phyloP scores from a whole-genome alignment of 2,888 invertebrate genomes.

The Nephrotoma appendiculata region DNA sequence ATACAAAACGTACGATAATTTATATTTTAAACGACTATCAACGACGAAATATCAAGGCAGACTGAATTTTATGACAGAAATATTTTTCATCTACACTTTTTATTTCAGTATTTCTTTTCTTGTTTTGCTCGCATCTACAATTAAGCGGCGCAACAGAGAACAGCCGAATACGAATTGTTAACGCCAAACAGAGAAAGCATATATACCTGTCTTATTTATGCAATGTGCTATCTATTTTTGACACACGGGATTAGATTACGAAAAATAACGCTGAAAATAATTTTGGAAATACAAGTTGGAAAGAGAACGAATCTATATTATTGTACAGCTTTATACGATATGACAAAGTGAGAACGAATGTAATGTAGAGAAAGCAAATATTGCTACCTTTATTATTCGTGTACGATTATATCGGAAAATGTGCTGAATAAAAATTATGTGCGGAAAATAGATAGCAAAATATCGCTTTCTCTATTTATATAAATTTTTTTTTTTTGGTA shows the following conservation, averaged over 20 bases:
- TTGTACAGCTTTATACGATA: background rate
- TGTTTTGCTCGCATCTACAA: background rate
- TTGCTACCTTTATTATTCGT: background rate
- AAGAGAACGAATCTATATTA: background rate
- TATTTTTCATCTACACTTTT: background rate
- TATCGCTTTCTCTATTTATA: background rate
- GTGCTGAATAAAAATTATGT: background rate
- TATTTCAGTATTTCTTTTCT: background rate
- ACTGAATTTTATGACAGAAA: background rate
- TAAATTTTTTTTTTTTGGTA: background rate
- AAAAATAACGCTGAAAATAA: background rate
- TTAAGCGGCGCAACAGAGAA: background rate
- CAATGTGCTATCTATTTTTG: background rate
- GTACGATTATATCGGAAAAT: background rate
- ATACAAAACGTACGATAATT: background rate
- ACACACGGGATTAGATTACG: background rate
- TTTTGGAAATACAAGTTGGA: background rate
- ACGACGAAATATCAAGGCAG: background rate
- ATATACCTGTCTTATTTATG: background rate
- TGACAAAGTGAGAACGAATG: background rate
- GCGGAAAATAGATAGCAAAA: background rate
- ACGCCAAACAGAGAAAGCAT: background rate
- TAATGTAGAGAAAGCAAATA: background rate
- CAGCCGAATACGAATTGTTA: background rate
- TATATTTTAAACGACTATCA: background rate